A percentile compares a stretch with the other conserved stretches of the same genome.
These are phyloP conservation scores for Danio tinwini DNA, from an alignment of 2,797 vertebrate species.

Conservation along the genomic window DNA sequence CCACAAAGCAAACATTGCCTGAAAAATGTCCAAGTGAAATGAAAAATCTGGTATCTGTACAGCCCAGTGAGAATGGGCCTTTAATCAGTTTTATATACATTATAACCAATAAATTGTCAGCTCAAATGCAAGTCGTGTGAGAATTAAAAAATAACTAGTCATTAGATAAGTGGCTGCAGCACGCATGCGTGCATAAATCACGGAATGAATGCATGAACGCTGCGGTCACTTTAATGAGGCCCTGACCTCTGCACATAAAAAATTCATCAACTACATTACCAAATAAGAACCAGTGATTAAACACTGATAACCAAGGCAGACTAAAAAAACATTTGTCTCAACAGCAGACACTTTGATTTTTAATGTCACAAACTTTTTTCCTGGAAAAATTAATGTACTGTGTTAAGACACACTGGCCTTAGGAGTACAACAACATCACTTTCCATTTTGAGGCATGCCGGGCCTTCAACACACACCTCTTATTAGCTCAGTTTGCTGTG, in stretches of 20 bases:
- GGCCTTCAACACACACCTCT: not conserved
- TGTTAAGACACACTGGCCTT: not conserved
- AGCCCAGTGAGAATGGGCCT: not conserved
- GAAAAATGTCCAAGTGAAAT: too few species aligned
- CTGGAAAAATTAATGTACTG: not conserved
- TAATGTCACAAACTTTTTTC: not conserved
- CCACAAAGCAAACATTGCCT: too few species aligned
- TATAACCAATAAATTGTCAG: not conserved
- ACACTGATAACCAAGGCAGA: not conserved
- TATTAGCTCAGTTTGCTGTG: constrained; percentile 6
- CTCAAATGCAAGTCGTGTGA: not conserved
- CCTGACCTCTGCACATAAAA: constrained; percentile 14
- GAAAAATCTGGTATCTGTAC: too few species aligned
- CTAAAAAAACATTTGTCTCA: constrained; percentile 14
- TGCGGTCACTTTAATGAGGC: constrained; percentile 12
- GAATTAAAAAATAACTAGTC: constrained; percentile 35
- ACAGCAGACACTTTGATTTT: constrained; percentile 5
- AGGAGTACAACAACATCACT: not conserved
- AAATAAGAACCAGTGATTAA: not conserved
- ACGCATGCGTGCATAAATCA: constrained; percentile 19
- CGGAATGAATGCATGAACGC: constrained; percentile 7
- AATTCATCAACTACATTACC: constrained; percentile 13
- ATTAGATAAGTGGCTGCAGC: constrained; percentile 41
- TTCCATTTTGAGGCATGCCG: not conserved
- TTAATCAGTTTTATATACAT: not conserved